A percentile compares a stretch with the other conserved stretches of the same genome.
phyloP scores from a whole-genome alignment of 2,797 vertebrate genomes.

The Leptatherina wallacei region DNA sequence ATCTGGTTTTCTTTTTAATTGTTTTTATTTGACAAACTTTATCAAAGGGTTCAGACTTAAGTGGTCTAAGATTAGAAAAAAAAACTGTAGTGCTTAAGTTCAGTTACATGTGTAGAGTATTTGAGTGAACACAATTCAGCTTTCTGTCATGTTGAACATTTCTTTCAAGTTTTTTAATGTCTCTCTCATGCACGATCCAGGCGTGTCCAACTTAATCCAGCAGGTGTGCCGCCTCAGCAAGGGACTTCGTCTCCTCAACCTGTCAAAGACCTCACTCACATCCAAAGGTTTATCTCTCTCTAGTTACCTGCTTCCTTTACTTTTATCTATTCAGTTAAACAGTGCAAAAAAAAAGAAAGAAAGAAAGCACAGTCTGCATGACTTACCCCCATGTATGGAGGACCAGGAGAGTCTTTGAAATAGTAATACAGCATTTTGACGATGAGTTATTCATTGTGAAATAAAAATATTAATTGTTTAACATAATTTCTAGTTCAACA shows the following conservation, averaged over 20 bases:
- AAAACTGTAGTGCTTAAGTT: not conserved
- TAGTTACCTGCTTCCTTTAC: not conserved
- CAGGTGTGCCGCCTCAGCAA: constrained; percentile 91
- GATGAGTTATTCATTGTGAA: no score
- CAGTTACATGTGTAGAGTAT: not conserved
- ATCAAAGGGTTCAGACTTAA: not conserved
- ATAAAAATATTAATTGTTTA: no score
- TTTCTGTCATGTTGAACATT: not conserved
- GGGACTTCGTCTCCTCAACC: constrained; percentile 90
- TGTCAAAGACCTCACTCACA: constrained; percentile 91
- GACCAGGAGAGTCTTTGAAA: no score
- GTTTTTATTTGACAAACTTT: not conserved
- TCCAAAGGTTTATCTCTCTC: constrained; percentile 84
- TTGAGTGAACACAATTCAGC: not conserved
- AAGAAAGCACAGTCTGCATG: not conserved
- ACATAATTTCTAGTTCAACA: no score
- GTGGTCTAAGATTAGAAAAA: not conserved
- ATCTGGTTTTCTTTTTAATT: no score
- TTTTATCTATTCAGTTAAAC: not conserved
- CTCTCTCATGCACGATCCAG: constrained; percentile 54
- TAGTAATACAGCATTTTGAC: no score
- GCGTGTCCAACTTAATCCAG: constrained; percentile 90
- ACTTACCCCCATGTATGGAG: not conserved
- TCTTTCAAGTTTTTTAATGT: not conserved
- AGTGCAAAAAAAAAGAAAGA: not conserved